Evolutionary conservation across 2,888 invertebrate species (phyloP), one percentile per base, ranked within the genome.

Genomic region (Monoplex corrugatus): DNA sequence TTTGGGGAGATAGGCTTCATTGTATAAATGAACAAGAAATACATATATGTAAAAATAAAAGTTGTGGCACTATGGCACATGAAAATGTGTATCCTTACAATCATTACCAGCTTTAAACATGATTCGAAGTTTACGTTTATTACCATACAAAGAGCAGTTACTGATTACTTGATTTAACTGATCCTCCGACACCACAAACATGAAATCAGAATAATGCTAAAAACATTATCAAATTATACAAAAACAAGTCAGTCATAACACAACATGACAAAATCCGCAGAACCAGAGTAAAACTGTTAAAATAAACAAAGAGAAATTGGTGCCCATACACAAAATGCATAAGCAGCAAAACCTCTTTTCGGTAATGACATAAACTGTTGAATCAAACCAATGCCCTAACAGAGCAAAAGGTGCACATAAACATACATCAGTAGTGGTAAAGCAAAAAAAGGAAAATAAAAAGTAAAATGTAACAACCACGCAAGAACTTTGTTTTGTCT

Each of bases 151-250:
- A 83, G 0, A 38, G 32, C 50, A 38, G 8, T 35, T 80, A 80
- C 5, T 19, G 32, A 86, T 63, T 68, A 38, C n/a, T 38, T 85
- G 85, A 68, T 68, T 68, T 68, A 38, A 45, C 57, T 85, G 85
- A 68, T 68, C 86, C 86, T 68, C 35, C 86, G 86, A 86, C 86
- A 86, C 86, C 86, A 86, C 86, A 86, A 86, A 68, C 40, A n/a
- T 84, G 1, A 45, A 84, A 84, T 16, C 19, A 10, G 10, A 80
- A 80, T 38, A 68, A 68, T 8, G 32, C 1, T 32, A 83, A 38
- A 85, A 86, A 68, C 83, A 50, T 83, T 19, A 13, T 38, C 84
- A 68, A 86, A 86, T 86, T 86, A 68, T 86, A 68, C 23, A 83
- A 45, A 68, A 23, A n/a, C 43, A 40, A 28, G 68, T 63, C 50